Evolutionary conservation across 2,888 invertebrate species (phyloP).

Genomic region (Nomada flava): DNA sequence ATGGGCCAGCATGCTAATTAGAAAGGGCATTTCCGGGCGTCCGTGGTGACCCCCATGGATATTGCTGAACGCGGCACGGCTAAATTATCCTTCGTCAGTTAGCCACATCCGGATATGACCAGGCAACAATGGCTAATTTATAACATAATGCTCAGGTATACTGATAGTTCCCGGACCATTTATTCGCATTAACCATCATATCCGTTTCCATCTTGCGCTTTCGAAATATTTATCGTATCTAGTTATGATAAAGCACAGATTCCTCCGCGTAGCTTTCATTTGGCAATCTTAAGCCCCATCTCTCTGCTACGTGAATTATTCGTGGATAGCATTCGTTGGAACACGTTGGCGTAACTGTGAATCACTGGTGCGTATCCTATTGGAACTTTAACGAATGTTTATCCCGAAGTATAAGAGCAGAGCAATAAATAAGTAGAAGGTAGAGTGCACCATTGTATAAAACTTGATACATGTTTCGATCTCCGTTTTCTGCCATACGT

Average conservation of each 20-base stretch:
- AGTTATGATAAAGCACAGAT: conserved; percentile 43
- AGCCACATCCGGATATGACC: conserved; percentile 74
- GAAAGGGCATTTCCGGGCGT: conserved; percentile 73
- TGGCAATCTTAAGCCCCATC: conserved; percentile 14
- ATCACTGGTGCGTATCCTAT: too few relatives aligned
- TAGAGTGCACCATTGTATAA: too few relatives aligned
- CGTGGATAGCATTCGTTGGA: not conserved
- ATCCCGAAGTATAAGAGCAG: too few relatives aligned
- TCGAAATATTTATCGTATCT: conserved; percentile 62
- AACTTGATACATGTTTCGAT: too few relatives aligned
- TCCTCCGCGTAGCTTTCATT: conserved; percentile 14
- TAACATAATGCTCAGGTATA: conserved; percentile 74
- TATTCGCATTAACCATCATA: conserved; percentile 79
- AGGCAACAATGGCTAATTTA: conserved; percentile 81
- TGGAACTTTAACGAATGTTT: too few relatives aligned
- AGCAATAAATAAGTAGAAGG: too few relatives aligned
- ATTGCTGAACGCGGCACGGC: conserved; percentile 68
- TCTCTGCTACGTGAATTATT: not conserved
- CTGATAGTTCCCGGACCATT: conserved; percentile 75
- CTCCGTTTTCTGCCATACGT: too few relatives aligned
- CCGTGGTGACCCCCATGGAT: conserved; percentile 66
- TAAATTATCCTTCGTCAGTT: conserved; percentile 82
- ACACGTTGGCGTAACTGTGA: too few relatives aligned
- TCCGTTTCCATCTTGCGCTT: conserved; percentile 71
- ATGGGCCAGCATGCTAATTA: conserved; percentile 68